A percentile compares a stretch with the other conserved stretches of the same genome.
Evolutionary conservation across 2,888 invertebrate species (phyloP).

Genomic region (Microctonus brassicae): DNA sequence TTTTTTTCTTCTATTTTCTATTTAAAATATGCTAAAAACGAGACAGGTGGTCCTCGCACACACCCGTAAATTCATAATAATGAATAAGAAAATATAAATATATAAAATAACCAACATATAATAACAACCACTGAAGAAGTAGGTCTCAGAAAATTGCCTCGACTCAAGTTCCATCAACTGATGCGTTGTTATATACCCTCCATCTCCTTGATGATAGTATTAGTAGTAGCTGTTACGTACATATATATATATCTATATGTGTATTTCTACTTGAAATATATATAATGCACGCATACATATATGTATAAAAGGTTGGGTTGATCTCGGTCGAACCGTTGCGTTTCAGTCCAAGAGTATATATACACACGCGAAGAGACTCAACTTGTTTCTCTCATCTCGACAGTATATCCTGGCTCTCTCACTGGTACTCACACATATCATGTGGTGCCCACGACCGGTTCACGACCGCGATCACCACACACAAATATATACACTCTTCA

Average conservation of each 20-base stretch:
- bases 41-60: constrained; percentile 28
- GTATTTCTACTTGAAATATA: no score
- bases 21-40: constrained; percentile 4
- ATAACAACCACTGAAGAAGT: not conserved
- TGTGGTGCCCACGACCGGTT: constrained; percentile 5
- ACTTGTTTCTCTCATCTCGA: constrained; percentile 25
- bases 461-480: not conserved
- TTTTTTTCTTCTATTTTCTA: not conserved
- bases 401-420: constrained; percentile 5
- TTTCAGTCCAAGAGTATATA: constrained; percentile 1
- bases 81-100: not conserved
- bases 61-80: not conserved
- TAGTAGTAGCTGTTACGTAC: not conserved
- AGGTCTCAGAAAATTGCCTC: constrained; percentile 22
- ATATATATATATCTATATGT: not conserved
- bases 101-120: not conserved
- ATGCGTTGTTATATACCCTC: not conserved
- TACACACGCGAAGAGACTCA: constrained; percentile 10
- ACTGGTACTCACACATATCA: constrained; percentile 12
- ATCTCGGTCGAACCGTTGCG: constrained; percentile 33
- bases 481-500: no score
- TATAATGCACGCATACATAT: not conserved
- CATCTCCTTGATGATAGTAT: not conserved
- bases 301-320: constrained; percentile 20
- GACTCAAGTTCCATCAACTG: constrained; percentile 14